A percentile compares a stretch with the other conserved stretches of the same genome.
These are phyloP conservation scores for Tichodroma muraria DNA, from an alignment of 2,113 vertebrate genomes.

Conservation along the genomic window DNA sequence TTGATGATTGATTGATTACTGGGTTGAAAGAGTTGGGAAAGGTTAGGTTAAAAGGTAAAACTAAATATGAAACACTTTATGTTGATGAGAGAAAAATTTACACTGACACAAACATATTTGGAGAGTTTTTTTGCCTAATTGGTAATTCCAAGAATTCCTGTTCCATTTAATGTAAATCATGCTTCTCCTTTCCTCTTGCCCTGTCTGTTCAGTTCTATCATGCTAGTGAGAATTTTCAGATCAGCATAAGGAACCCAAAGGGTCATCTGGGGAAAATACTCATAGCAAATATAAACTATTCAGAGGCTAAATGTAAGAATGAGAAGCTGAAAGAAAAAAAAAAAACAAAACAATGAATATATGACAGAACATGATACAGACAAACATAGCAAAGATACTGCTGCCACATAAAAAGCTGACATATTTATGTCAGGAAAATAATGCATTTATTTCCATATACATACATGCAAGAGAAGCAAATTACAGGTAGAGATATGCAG, in stretches of 20 bases:
- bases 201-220: not conserved
- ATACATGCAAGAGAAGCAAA: not conserved
- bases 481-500: not conserved
- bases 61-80: not conserved
- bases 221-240: not conserved
- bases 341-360: not conserved
- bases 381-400: not conserved
- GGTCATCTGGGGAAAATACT: not conserved
- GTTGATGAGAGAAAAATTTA: not conserved
- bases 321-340: not conserved
- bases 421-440: not conserved
- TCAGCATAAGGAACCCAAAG: not conserved
- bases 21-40: not conserved
- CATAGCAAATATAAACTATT: not conserved
- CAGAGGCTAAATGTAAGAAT: not conserved
- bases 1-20: no score
- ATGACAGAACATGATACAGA: not conserved
- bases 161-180: not conserved
- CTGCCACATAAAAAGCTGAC: not conserved
- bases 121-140: not conserved
- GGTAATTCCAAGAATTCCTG: not conserved
- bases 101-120: not conserved
- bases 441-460: not conserved
- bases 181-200: rapidly evolving
- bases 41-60: not conserved